These are phyloP conservation scores for Stegophylla sp. DNA, from an alignment of 2,888 invertebrate species.

Conservation along the genomic window DNA sequence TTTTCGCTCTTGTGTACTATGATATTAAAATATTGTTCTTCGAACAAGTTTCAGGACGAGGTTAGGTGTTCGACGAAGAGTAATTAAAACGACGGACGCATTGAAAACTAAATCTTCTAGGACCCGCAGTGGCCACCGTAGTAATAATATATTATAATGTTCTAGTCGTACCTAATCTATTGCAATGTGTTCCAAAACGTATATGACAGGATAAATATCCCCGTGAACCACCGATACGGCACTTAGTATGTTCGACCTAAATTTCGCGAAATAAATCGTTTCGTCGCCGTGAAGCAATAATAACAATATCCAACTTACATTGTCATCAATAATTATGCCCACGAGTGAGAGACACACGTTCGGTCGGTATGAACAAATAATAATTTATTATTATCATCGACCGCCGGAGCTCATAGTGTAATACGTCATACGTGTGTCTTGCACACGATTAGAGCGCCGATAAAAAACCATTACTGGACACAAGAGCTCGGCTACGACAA, in stretches of 20 bases:
- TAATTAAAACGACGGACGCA: background rate
- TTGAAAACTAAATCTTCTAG: background rate
- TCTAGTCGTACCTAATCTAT: background rate
- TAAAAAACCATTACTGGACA: slow-evolving; percentile 53
- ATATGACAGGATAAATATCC: background rate
- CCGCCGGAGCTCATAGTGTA: background rate
- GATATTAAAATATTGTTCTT: background rate
- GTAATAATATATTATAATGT: no score
- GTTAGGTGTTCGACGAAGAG: background rate
- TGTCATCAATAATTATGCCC: slow-evolving; percentile 20
- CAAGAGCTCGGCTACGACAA: slow-evolving; percentile 27
- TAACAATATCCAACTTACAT: slow-evolving; percentile 8
- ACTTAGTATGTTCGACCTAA: slow-evolving; percentile 11
- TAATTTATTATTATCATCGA: slow-evolving; percentile 21
- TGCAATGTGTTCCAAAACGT: background rate
- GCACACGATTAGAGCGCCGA: slow-evolving; percentile 22
- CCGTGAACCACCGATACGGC: background rate
- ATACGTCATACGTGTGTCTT: no score
- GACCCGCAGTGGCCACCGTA: background rate
- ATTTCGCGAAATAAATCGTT: slow-evolving; percentile 16
- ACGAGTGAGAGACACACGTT: background rate
- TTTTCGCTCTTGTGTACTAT: background rate
- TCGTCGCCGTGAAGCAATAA: slow-evolving; percentile 22
- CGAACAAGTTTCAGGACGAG: background rate
- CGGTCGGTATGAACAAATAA: slow-evolving; percentile 25